Evolutionary conservation across 2,888 invertebrate genomes (phyloP), one percentile per base, ranked within the genome.

Genomic region (Dasysyrphus tricinctus): DNA sequence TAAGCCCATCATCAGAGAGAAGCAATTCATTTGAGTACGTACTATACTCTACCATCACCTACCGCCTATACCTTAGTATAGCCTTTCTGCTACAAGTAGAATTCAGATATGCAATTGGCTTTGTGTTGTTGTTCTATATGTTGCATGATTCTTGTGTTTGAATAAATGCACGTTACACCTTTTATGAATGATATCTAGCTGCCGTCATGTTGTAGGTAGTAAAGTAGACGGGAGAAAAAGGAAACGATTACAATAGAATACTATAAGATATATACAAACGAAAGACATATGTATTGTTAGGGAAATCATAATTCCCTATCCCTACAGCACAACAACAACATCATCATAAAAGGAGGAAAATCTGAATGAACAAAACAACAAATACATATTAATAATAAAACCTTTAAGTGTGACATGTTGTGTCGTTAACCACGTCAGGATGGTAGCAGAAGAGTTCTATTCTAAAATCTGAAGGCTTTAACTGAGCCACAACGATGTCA

Each of bases 11-110:
- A 61, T 70, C 61, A 61, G 61, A 72, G 61, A 72, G 67, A 78
- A 86, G 86, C 86, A 86, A 86, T 86, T 69, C 86, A 86, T 86
- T 82, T 86, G 75, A 86, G 86, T 86, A 86, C 75, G 82, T 72
- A 82, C 67, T 63, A 42, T 29, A 34, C 51, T 16, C 29, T 4
- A 29, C 32, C 16, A 16, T 65, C 24, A 57, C 79, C 37, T 44
- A 24, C 24, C 24, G 3, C 24, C 24, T 12, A n/a, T n/a, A 5
- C 39, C 34, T 14, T 19, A 0, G 0, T 9, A 6, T 11, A 54
- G 54, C 12, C 11, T 29, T 37, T 29, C 19, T 75, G 81, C 78
- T 75, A 59, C 86, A 59, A 75, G 34, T 39, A 65, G 70, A 85
- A 86, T 78, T 72, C 78, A 67, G 75, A 78, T 44, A 75, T n/a